Evolutionary conservation across 2,113 vertebrate species (phyloP), one percentile per base, ranked within the genome.

Genomic region (Rhinichthys klamathensis): DNA sequence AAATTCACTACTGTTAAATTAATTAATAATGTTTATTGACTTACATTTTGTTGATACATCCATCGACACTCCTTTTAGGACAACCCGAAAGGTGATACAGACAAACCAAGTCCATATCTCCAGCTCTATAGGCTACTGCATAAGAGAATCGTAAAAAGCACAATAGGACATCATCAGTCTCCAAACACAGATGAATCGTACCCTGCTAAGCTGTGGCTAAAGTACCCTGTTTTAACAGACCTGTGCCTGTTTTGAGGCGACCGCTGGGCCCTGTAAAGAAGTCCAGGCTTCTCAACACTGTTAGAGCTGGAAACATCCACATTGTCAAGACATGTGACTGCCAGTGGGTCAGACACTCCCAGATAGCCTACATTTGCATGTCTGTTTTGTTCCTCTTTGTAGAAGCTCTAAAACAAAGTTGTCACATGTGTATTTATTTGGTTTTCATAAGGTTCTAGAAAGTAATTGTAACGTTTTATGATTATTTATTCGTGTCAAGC

Each of bases 291-390:
- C 51, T 38, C 65, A 35, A 18, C 12, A 27, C 32, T 16, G 49
- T 85, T 79, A 79, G 70, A 54, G 27, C 38, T 84, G 7, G 44
- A 63, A 70, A 70, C 41, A 81, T 72, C 65, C 41, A 80, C 67
- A 74, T 60, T 27, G n/a, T 60, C 56, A 65, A 82, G 60, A 76
- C 85, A 81, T 85, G 84, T 82, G 84, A 81, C 49, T 72, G 80
- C 12, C 65, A 18, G 80, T 70, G 23, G 18, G 7, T 56, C 81
- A 83, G 54, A 77, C 78, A 65, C 85, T 69, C 83, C 74, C 83
- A 85, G 70, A 46, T 30, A 56, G 5, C 6, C 18, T 18, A 38
- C 9, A 35, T 56, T 25, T 41, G 30, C 67, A 41, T 51, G 41
- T 25, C 60, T 69, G 60, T n/a, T 72, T 70, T 82, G 80, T 81